phyloP scores from a whole-genome alignment of 2,113 vertebrate genomes.

The Alethe diademata region DNA sequence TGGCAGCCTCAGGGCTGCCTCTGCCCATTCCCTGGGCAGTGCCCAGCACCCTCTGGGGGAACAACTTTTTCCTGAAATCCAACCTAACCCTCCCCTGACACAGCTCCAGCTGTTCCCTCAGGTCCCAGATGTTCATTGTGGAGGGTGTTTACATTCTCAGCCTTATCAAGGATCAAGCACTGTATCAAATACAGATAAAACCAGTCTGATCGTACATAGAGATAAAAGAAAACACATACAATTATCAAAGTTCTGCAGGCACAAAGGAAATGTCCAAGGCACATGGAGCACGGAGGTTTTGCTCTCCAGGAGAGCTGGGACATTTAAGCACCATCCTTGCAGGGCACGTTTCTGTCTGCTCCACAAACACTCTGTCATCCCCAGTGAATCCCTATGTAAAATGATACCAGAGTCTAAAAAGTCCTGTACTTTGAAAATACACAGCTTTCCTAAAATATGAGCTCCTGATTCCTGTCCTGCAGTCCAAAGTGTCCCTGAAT shows the following conservation, averaged over 20 bases:
- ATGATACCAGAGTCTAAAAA: background rate
- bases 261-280: background rate
- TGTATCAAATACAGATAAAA: background rate
- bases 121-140: background rate
- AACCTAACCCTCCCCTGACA: background rate
- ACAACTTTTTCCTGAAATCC: background rate
- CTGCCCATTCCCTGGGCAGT: background rate
- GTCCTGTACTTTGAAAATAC: accelerated
- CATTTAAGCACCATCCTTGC: background rate
- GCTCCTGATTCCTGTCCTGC: background rate
- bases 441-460: background rate
- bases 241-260: background rate
- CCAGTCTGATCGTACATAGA: accelerated
- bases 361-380: background rate
- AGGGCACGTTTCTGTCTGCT: background rate
- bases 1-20: background rate
- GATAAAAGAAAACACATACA: background rate
- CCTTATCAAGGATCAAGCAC: background rate
- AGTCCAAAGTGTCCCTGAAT: background rate
- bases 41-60: background rate
- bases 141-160: background rate
- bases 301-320: accelerated
- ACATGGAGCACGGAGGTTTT: background rate
- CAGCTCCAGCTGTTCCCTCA: background rate
- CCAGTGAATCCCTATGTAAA: background rate